phyloP scores from a whole-genome alignment of 2,888 invertebrate genomes.

The Phyto melanocephala region DNA sequence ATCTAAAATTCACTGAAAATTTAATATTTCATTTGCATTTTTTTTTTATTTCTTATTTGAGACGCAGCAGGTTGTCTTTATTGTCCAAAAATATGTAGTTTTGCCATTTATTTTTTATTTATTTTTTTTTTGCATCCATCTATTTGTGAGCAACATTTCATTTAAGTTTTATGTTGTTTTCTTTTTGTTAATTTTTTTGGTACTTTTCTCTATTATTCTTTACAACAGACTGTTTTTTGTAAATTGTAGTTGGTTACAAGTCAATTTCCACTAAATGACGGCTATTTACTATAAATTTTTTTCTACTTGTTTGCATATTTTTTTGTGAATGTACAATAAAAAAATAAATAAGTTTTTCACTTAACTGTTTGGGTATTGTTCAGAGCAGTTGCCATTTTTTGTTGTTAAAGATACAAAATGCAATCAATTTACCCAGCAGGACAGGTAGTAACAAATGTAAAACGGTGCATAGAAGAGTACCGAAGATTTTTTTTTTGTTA shows the following conservation, averaged over 20 bases:
- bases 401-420: conserved; percentile 56
- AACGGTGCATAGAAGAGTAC: conserved; percentile 7
- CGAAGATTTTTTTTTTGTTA: too few species aligned
- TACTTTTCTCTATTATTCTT: conserved; percentile 25
- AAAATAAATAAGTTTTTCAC: conserved; percentile 32
- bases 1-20: not conserved
- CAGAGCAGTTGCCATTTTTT: conserved; percentile 43
- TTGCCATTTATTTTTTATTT: too few species aligned
- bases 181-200: not conserved
- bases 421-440: conserved; percentile 66
- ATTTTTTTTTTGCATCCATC: conserved; percentile 18
- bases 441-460: conserved; percentile 55
- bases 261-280: conserved; percentile 65
- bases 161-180: conserved; percentile 24
- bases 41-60: conserved; percentile 1
- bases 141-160: conserved; percentile 56
- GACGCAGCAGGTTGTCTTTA: conserved; percentile 62
- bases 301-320: conserved; percentile 35
- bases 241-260: conserved; percentile 61
- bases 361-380: conserved; percentile 33
- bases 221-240: conserved; percentile 9
- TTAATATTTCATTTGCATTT: conserved; percentile 5
- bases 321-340: conserved; percentile 38
- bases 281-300: conserved; percentile 59
- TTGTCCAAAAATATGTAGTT: conserved; percentile 35